These are phyloP conservation scores for Philopotamus ludificatus DNA, from an alignment of 1,140 invertebrate species.

Conservation along the genomic window DNA sequence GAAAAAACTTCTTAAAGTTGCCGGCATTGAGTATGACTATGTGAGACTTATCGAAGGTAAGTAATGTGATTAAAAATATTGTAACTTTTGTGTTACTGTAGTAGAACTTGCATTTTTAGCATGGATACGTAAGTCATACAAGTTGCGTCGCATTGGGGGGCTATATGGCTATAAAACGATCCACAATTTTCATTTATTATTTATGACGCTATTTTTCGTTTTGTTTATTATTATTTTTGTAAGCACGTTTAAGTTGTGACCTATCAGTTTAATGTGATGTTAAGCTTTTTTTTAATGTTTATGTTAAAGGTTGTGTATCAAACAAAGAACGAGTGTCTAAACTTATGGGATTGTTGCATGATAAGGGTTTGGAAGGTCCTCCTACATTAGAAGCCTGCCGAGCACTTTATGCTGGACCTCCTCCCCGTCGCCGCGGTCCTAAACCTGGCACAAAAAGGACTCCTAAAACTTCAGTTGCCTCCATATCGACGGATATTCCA, in stretches of 20 bases:
- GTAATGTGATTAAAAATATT: background rate
- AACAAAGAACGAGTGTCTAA: slow-evolving; percentile 54
- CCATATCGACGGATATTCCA: background rate
- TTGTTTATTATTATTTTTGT: too few relatives aligned
- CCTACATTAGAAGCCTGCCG: slow-evolving; percentile 53
- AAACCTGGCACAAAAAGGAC: slow-evolving; percentile 50
- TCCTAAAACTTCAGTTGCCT: slow-evolving; percentile 41
- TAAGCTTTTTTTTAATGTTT: background rate
- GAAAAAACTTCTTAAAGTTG: slow-evolving; percentile 55
- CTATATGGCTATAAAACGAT: too few relatives aligned
- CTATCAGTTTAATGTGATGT: too few relatives aligned
- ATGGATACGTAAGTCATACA: too few relatives aligned
- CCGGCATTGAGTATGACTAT: slow-evolving; percentile 54
- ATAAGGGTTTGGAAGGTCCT: slow-evolving; percentile 52
- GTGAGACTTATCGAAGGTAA: slow-evolving; percentile 53
- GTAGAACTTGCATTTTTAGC: too few relatives aligned
- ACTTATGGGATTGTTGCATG: slow-evolving; percentile 49
- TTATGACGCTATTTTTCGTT: too few relatives aligned
- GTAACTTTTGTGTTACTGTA: too few relatives aligned
- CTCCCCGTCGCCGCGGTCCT: slow-evolving; percentile 30
- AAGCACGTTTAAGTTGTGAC: too few relatives aligned
- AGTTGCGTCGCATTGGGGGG: too few relatives aligned
- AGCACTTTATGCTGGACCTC: slow-evolving; percentile 50
- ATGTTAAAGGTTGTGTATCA: slow-evolving; percentile 50
- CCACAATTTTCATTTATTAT: too few relatives aligned